Evolutionary conservation across 2,888 invertebrate species (phyloP), one percentile per base, ranked within the genome.

Genomic region (Stenotaenia linearis): DNA sequence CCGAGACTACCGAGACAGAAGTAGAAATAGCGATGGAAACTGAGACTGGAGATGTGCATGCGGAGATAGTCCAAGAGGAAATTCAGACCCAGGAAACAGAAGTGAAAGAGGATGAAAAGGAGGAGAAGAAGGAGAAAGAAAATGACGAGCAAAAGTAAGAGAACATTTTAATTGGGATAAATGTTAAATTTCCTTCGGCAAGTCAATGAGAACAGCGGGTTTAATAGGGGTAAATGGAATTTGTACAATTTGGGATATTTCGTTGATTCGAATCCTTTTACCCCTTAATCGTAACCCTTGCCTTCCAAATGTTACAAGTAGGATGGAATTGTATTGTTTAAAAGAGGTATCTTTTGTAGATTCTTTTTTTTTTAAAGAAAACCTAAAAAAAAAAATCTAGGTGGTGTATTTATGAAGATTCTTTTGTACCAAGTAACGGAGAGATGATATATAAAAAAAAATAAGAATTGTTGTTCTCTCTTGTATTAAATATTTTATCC

Each of bases 101-200:
- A 18, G 9, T 77, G 45, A 45, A 77, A 25, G 77, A 37, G 18
- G 77, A 77, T 9, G 77, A 77, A 10, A 28, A 45, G 21, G 37
- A 40, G 77, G 23, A 76, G 6, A 18, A 45, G 25, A 61, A 78
- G 25, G 78, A 40, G 18, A 78, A 78, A 18, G 69, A 78, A 56
- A 78, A 78, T 61, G 78, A 78, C 78, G 32, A 78, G 32, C 78
- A 78, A 78, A 78, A 78, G 78, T 78, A 78, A 78, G 78, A 61
- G 10, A 30, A 75, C 18, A 32, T 25, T 69, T 69, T 69, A 28
- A 25, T 69, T 15, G 69, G 28, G 69, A 1, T 69, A 25, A 69
- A 69, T 12, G 69, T 25, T 25, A 69, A 23, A 69, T 10, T 69
- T 28, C 9, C 25, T 25, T 69, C 10, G 28, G 69, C 15, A 45